These are phyloP conservation scores for Drosophila recens DNA, from an alignment of 2,888 invertebrate genomes.

Conservation along the genomic window DNA sequence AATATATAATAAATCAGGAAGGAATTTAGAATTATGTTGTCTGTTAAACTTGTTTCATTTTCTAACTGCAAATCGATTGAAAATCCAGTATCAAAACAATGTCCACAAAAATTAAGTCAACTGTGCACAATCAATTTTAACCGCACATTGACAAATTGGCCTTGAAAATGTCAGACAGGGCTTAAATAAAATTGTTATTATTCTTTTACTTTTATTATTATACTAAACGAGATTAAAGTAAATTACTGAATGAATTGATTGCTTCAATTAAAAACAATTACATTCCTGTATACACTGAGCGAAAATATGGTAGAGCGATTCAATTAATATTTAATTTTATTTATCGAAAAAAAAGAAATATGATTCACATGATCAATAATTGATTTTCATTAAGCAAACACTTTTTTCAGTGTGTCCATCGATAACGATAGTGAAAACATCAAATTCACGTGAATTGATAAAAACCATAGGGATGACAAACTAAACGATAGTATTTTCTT, in stretches of 20 bases:
- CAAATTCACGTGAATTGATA: slow-evolving; percentile 8
- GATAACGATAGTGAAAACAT: slow-evolving; percentile 2
- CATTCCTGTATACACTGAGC: neutral
- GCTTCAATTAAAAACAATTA: slow-evolving; percentile 25
- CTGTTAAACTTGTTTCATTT: neutral
- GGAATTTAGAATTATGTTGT: neutral
- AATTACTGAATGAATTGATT: slow-evolving; percentile 38
- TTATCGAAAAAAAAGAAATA: neutral
- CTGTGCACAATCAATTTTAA: slow-evolving; percentile 19
- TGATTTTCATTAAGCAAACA: slow-evolving; percentile 16
- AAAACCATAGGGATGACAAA: neutral
- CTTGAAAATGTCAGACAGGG: slow-evolving; percentile 25
- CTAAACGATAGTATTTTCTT: neutral
- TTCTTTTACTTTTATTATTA: neutral
- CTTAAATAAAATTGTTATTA: neutral
- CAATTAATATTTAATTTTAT: neutral
- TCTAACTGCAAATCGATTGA: neutral
- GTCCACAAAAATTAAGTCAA: slow-evolving; percentile 4
- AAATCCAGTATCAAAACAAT: slow-evolving; percentile 4
- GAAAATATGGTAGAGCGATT: neutral
- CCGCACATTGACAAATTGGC: slow-evolving; percentile 20
- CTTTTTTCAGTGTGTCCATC: slow-evolving; percentile 6
- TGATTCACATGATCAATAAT: slow-evolving; percentile 15
- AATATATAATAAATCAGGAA: neutral
- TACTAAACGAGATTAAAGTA: slow-evolving; percentile 17